phyloP scores from a whole-genome alignment of 2,113 vertebrate species.

The Apodemus speciosus region DNA sequence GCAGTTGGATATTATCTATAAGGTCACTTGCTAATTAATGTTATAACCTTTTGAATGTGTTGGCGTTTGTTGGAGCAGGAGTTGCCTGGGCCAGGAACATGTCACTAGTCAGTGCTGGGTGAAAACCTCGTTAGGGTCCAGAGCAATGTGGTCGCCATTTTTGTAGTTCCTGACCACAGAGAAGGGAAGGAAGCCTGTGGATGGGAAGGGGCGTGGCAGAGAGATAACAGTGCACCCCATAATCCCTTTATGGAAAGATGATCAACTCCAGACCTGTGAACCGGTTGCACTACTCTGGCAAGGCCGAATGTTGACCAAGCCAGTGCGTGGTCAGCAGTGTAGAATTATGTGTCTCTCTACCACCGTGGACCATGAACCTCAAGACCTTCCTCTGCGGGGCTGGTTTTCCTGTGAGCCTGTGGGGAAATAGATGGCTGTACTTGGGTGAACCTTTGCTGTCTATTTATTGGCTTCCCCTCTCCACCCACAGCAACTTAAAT shows the following conservation, averaged over 20 bases:
- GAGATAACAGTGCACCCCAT: not conserved
- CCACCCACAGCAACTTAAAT: slow-evolving; percentile 85
- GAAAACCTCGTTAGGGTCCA: not conserved
- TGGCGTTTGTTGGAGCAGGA: not conserved
- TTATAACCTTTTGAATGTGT: not conserved
- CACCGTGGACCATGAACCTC: slow-evolving; percentile 39
- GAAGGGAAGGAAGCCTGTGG: fast-evolving
- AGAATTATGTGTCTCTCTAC: slow-evolving; percentile 62
- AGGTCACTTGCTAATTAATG: not conserved
- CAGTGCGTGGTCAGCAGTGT: not conserved
- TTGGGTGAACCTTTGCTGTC: slow-evolving; percentile 78
- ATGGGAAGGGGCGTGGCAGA: not conserved
- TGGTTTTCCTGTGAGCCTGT: slow-evolving; percentile 52
- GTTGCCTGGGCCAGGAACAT: not conserved
- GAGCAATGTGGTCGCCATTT: not conserved
- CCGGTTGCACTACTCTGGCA: not conserved
- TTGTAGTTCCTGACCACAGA: not conserved
- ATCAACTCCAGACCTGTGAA: slow-evolving; percentile 40
- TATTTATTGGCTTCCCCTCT: slow-evolving; percentile 80
- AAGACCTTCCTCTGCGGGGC: slow-evolving; percentile 51
- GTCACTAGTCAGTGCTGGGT: not conserved
- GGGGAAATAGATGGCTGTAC: slow-evolving; percentile 74
- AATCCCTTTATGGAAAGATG: slow-evolving; percentile 35
- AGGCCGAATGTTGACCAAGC: slow-evolving; percentile 42
- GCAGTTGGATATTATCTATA: not conserved